Evolutionary conservation across 1,140 invertebrate genomes (phyloP), one percentile per base, ranked within the genome.

Genomic region (Drosophila lini): DNA sequence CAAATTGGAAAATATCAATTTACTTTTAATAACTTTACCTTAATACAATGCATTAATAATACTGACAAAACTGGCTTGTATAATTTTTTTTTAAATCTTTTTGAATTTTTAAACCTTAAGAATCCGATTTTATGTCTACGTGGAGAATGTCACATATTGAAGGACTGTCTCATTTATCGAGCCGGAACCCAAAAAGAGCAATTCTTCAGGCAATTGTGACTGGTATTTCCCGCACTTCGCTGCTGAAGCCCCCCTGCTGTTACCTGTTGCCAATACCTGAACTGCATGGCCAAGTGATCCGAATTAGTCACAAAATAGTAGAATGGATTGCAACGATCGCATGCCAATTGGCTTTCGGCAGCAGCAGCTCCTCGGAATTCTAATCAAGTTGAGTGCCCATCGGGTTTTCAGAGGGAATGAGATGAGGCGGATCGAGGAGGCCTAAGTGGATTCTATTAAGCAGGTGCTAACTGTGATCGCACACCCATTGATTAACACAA

Each of bases 201-300:
- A 75, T 75, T 75, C 70, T 75, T 59, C 1, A 10, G 28, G 28
- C 4, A 5, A 34, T 44, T 25, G 28, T n/a, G 11, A 36, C 25
- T 59, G 74, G 73, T 59, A 76, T 67, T 67, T 68, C 74, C 74
- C 61, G 41, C 55, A 40, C 22, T 75, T 58, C 44, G 40, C 28
- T 38, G 45, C 25, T 52, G 31, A 4, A 71, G 53, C 19, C 41
- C 32, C 62, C 74, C 34, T 28, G 56, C 73, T 52, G 74, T 5
- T n/a, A 25, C 44, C 58, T 34, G 44, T 19, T 53, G 57, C 8
- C 13, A n/a, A 56, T 56, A 67, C 65, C 62, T 77, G 74, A 25
- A 44, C 42, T 68, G 74, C 74, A 77, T 77, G 75, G 63, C 32
- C 74, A 77, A 77, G 63, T 76, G 42, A 55, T 69, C 63, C 53